phyloP scores from a whole-genome alignment of 2,888 invertebrate species.

The Drosophila tripunctata region DNA sequence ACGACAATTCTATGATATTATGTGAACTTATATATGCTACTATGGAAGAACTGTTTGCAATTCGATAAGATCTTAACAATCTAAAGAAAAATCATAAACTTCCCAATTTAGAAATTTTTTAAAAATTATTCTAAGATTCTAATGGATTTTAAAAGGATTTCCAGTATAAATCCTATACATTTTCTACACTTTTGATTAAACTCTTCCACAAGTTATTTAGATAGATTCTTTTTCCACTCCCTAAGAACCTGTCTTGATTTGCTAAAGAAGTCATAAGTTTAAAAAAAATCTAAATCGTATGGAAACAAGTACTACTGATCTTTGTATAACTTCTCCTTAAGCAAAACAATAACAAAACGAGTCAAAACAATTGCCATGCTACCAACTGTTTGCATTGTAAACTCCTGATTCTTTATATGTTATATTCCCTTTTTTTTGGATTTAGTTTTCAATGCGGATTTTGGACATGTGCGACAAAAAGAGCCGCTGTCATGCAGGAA shows the following conservation, averaged over 20 bases:
- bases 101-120: too few relatives aligned
- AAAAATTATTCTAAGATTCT: too few relatives aligned
- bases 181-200: too few relatives aligned
- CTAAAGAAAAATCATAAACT: too few relatives aligned
- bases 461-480: conserved; percentile 14
- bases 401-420: conserved; percentile 19
- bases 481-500: conserved; percentile 61
- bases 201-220: too few relatives aligned
- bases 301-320: too few relatives aligned
- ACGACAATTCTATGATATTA: not conserved
- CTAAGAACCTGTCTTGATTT: not conserved
- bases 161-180: too few relatives aligned
- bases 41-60: not conserved
- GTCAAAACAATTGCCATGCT: conserved; percentile 49
- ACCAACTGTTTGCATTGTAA: conserved; percentile 24
- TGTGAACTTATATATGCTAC: too few relatives aligned
- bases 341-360: conserved; percentile 40
- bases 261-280: not conserved
- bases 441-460: not conserved
- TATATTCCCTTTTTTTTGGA: not conserved
- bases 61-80: not conserved
- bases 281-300: too few relatives aligned
- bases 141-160: too few relatives aligned
- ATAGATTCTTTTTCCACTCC: too few relatives aligned
- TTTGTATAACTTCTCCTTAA: conserved; percentile 24